Evolutionary conservation across 2,797 vertebrate genomes (phyloP).

Genomic region (Petrocephalus sullivani): DNA sequence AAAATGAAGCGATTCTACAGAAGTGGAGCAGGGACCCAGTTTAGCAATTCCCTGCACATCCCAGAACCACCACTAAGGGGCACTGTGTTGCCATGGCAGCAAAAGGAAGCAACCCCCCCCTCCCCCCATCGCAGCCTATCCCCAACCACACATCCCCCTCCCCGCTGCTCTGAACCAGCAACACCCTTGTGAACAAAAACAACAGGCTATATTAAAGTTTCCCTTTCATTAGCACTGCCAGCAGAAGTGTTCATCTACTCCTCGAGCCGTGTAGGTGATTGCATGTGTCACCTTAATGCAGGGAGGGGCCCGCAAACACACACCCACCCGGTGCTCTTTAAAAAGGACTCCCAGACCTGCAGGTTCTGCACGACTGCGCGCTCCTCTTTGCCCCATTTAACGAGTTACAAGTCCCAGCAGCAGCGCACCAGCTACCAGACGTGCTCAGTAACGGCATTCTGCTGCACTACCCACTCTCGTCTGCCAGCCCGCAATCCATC

Average conservation of each 20-base stretch:
- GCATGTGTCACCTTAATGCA: background rate
- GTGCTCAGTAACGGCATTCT: background rate
- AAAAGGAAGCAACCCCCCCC: background rate
- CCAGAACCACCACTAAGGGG: background rate
- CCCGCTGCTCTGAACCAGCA: background rate
- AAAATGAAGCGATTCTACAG: background rate
- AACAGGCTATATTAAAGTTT: constrained; percentile 9
- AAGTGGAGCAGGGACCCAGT: background rate
- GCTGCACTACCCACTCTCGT: background rate
- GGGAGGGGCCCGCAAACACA: background rate
- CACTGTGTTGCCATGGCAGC: background rate
- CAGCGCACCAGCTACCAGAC: background rate
- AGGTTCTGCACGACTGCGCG: background rate
- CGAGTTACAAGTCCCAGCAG: background rate
- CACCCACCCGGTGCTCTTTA: background rate
- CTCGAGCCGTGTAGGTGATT: background rate
- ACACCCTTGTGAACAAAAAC: background rate
- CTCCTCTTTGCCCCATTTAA: background rate
- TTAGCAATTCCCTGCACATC: background rate
- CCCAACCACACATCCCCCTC: background rate
- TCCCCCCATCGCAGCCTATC: background rate
- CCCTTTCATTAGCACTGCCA: background rate
- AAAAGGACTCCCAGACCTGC: background rate
- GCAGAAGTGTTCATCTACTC: background rate
- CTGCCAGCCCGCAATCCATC: background rate